Evolutionary conservation across 2,113 vertebrate species (phyloP), one percentile per base, ranked within the genome.

Genomic region (Clarias batrachus): DNA sequence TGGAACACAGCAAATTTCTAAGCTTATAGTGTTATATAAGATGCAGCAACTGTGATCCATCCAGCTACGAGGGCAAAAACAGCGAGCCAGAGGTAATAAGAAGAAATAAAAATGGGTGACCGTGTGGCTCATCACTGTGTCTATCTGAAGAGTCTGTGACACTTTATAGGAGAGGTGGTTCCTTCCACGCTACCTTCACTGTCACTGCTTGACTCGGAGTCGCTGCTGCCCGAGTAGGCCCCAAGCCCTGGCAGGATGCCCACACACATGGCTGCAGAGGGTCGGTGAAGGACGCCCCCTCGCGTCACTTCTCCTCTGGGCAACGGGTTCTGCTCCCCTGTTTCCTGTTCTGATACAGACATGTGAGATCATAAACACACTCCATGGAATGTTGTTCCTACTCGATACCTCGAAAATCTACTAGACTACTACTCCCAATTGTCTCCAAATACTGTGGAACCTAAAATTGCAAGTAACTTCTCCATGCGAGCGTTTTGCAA

Each of bases 151-250:
- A 93, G 92, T 90, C 93, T 93, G 92, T 85, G 89, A 84, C 86
- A 86, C 84, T 90, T 87, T 88, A 86, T 84, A 83, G 93, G 90
- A 89, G 87, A 91, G 1, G 97, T 96, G 93, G 96, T 96, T 81
- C 96, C 95, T 0, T 97, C 96, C 91, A 97, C 96, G 62, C 96
- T 99, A 95, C 97, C 97, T 92, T 99, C 97, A 0, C 98, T 98
- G 92, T 99, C 98, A 0, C 96, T 98, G 96, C 98, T 99, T 93
- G 97, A 98, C 91, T 99, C 97, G 0, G 98, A 99, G 85, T 99
- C 97, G 10, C 98, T 99, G 97, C 98, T 99, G 82, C 97, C 97
- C 0, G 98, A 99, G 93, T 99, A 99, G 86, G 95, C 97, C 0
- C 96, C 97, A 30, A 99, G 93, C 86, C 98, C 98, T 0, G 98